phyloP scores from a whole-genome alignment of 2,797 vertebrate species.

The Sebastes steindachneri region DNA sequence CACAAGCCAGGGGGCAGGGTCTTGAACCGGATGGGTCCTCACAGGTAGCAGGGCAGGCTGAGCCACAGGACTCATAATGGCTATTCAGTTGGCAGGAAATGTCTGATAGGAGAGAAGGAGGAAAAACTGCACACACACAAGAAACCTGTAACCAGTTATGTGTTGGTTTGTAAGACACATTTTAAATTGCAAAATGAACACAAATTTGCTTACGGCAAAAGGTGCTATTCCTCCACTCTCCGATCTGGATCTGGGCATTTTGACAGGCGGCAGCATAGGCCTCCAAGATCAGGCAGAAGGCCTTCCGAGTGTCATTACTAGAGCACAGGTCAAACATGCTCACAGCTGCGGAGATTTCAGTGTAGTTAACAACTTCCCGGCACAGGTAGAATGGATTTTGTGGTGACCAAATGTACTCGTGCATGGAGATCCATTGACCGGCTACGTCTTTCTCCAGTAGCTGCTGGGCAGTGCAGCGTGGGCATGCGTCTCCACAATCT shows the following conservation, averaged over 20 bases:
- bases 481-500: conserved; percentile 49
- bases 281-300: conserved; percentile 63
- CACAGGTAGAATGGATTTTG: conserved; percentile 73
- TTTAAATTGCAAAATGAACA: neutral
- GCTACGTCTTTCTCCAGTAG: conserved; percentile 14
- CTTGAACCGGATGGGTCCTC: neutral
- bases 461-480: neutral
- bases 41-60: conserved; percentile 73
- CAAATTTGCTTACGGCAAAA: conserved; percentile 73
- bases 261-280: conserved; percentile 67
- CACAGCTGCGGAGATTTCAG: conserved; percentile 47
- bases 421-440: conserved; percentile 24
- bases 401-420: conserved; percentile 51
- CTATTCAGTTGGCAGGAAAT: conserved; percentile 68
- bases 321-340: conserved; percentile 56
- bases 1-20: conserved; percentile 58
- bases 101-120: conserved; percentile 42
- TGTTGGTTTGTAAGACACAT: neutral
- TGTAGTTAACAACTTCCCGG: conserved; percentile 33
- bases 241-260: conserved; percentile 31
- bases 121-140: neutral
- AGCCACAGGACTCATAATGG: conserved; percentile 77
- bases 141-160: neutral
- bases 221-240: conserved; percentile 65
- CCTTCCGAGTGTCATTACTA: conserved; percentile 41